Evolutionary conservation across 2,113 vertebrate species (phyloP).

Genomic region (Rhynchopsitta pachyrhyncha): DNA sequence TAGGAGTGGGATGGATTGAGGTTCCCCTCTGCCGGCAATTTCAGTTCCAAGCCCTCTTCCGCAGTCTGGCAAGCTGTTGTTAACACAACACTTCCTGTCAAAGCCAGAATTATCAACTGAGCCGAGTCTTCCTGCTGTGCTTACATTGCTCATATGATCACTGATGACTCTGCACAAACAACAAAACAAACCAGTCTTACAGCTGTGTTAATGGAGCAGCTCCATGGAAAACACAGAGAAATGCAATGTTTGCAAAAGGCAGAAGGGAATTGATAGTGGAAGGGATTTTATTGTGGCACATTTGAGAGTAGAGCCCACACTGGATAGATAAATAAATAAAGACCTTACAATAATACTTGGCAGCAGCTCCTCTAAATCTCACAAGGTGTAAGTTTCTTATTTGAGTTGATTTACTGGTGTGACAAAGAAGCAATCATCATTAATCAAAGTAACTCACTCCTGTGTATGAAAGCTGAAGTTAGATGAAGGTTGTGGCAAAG

Average conservation of each 20-base stretch:
- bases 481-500: conserved; percentile 65
- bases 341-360: conserved; percentile 51
- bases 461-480: conserved; percentile 39
- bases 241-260: not conserved
- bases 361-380: conserved; percentile 50
- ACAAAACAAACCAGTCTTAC: not conserved
- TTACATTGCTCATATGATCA: not conserved
- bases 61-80: not conserved
- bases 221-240: not conserved
- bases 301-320: not conserved
- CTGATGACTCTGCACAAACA: not conserved
- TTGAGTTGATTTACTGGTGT: conserved; percentile 61
- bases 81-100: not conserved
- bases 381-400: conserved; percentile 66
- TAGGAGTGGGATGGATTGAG: not conserved
- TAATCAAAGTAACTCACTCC: conserved; percentile 69
- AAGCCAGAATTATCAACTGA: not conserved
- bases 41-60: not conserved
- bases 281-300: not conserved
- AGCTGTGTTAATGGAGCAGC: not conserved
- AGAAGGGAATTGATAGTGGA: not conserved
- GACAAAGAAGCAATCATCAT: conserved; percentile 67
- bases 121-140: not conserved
- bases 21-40: not conserved
- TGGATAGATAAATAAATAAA: conserved; percentile 21